Percentiles rank a stretch among this genome's conserved stretches.
phyloP scores from a whole-genome alignment of 2,888 invertebrate genomes.

The Leptodirus hochenwartii region DNA sequence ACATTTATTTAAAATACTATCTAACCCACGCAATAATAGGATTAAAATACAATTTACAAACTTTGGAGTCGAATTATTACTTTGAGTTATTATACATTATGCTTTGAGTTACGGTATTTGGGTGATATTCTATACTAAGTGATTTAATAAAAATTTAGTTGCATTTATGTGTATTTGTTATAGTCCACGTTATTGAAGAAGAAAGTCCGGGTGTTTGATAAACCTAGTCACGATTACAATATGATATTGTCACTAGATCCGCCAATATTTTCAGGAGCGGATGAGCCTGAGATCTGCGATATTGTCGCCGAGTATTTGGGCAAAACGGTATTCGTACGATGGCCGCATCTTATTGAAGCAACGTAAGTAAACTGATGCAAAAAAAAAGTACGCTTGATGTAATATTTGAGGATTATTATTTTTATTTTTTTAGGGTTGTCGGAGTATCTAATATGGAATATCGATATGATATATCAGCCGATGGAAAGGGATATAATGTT shows the following conservation, averaged over 20 bases:
- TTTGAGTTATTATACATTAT: too few species aligned
- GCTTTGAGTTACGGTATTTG: too few species aligned
- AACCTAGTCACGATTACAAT: constrained; percentile 60
- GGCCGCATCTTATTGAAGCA: constrained; percentile 87
- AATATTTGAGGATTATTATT: constrained; percentile 5
- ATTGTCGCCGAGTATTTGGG: constrained; percentile 45
- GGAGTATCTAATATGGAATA: constrained; percentile 38
- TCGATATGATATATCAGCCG: constrained; percentile 29
- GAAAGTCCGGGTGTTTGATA: constrained; percentile 82
- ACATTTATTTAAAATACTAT: too few species aligned
- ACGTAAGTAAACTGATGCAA: constrained; percentile 30
- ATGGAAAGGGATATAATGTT: constrained; percentile 24
- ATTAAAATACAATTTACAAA: too few species aligned
- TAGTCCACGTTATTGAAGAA: too few species aligned
- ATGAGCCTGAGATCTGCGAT: constrained; percentile 8
- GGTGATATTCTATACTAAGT: too few species aligned
- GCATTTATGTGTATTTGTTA: too few species aligned
- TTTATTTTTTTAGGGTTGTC: constrained; percentile 32
- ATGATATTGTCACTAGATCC: constrained; percentile 53
- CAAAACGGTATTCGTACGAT: constrained; percentile 60
- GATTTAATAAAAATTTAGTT: too few species aligned
- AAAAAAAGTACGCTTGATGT: constrained; percentile 3
- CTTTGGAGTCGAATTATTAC: too few species aligned
- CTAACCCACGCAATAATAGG: too few species aligned
- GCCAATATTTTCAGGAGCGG: constrained; percentile 27